Evolutionary conservation across 1,140 invertebrate species (phyloP).

Genomic region (Akabosia matsudoensis): DNA sequence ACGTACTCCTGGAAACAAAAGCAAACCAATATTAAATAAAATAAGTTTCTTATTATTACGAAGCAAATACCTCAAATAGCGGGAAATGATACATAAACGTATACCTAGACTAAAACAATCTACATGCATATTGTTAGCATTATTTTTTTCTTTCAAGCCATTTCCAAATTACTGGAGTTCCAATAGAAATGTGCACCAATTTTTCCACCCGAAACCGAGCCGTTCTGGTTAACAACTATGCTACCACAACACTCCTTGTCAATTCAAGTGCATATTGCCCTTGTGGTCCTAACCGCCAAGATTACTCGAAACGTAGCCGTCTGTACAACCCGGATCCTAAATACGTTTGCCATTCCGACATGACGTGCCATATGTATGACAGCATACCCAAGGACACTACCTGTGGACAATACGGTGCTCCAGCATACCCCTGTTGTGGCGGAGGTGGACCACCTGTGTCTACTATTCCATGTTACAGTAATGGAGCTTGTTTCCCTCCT

Average conservation of each 20-base stretch:
- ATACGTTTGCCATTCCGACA: neutral
- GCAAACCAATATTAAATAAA: neutral
- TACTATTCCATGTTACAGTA: neutral
- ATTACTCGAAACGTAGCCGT: neutral
- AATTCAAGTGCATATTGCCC: neutral
- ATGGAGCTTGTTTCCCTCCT: neutral
- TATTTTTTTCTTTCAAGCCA: too few species aligned
- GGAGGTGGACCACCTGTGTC: neutral
- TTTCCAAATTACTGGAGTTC: too few species aligned
- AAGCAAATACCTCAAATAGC: neutral
- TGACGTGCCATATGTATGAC: neutral
- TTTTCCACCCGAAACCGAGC: neutral
- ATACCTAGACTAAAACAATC: too few species aligned
- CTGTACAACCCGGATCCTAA: constrained; percentile 6
- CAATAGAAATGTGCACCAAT: neutral
- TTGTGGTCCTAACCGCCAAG: neutral
- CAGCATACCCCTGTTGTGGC: neutral
- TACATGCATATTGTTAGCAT: too few species aligned
- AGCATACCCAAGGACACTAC: neutral
- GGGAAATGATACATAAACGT: neutral
- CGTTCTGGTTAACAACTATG: neutral
- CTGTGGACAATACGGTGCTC: neutral
- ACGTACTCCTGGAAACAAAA: constrained; percentile 70
- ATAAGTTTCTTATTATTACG: neutral
- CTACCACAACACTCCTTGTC: neutral